Conservation (phyloP, 2,888 invertebrate species). For the Phortica magna region DNA sequence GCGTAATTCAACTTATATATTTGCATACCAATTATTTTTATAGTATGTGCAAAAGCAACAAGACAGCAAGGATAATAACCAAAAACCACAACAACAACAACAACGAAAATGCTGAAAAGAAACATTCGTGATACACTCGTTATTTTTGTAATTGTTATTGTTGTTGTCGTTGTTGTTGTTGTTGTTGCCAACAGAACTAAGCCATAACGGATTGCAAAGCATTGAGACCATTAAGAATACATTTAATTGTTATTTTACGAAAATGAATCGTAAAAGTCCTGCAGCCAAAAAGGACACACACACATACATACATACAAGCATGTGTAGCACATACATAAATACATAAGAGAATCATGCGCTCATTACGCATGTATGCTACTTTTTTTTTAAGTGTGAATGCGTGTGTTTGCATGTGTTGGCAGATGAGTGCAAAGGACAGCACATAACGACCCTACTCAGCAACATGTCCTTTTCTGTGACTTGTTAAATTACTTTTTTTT, state of each 20-base stretch:
- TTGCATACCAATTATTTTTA: slow-evolving; percentile 67
- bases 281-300: slow-evolving; percentile 48
- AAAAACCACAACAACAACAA: slow-evolving; percentile 53
- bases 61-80: slow-evolving; percentile 32
- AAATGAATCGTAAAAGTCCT: slow-evolving; percentile 69
- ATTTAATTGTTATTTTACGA: slow-evolving; percentile 69
- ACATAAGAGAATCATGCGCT: slow-evolving; percentile 54
- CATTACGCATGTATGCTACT: slow-evolving; percentile 51
- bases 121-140: slow-evolving; percentile 19
- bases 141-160: slow-evolving; percentile 10
- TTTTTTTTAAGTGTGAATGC: neutral
- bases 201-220: slow-evolving; percentile 47
- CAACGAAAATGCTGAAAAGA: slow-evolving; percentile 60
- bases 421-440: slow-evolving; percentile 4
- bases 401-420: neutral
- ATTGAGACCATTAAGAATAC: slow-evolving; percentile 68
- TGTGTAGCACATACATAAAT: neutral
- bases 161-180: slow-evolving; percentile 23
- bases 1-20: slow-evolving; percentile 63
- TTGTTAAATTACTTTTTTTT: slow-evolving; percentile 1
- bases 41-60: slow-evolving; percentile 49
- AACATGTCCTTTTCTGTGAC: neutral
- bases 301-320: slow-evolving; percentile 20
- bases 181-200: slow-evolving; percentile 36
- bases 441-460: slow-evolving; percentile 17